Percentiles rank a stretch among this genome's conserved stretches.
phyloP scores from a whole-genome alignment of 2,113 vertebrate species.

The Odobenus rosmarus region DNA sequence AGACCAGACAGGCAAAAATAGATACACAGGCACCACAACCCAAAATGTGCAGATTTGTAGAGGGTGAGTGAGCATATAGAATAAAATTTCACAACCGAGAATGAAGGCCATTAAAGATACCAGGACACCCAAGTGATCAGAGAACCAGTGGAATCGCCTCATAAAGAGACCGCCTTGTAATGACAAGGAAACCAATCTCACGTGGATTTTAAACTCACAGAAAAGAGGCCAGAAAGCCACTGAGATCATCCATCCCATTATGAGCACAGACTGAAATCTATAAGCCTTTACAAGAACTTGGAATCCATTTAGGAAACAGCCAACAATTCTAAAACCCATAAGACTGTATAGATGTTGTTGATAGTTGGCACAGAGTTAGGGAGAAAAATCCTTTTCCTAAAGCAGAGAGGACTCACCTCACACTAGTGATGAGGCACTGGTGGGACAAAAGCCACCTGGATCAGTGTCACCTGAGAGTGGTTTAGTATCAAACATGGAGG shows the following conservation, averaged over 20 bases:
- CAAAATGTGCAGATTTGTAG: conserved; percentile 29
- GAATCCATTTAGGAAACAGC: conserved; percentile 51
- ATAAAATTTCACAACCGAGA: conserved; percentile 66
- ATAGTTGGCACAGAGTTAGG: conserved; percentile 44
- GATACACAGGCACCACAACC: conserved; percentile 62
- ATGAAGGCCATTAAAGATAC: conserved; percentile 54
- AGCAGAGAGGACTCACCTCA: conserved; percentile 67
- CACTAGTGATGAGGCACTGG: conserved; percentile 29
- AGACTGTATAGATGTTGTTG: background rate
- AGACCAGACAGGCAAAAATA: conserved; percentile 65
- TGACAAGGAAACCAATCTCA: conserved; percentile 57
- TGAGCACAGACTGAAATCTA: conserved; percentile 39
- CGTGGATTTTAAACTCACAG: conserved; percentile 47
- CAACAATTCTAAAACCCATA: conserved; percentile 44
- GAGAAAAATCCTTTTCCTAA: conserved; percentile 54
- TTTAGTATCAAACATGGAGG: conserved; percentile 53
- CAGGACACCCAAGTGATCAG: conserved; percentile 58
- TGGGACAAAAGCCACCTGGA: conserved; percentile 54
- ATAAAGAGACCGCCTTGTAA: conserved; percentile 35
- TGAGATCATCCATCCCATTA: background rate
- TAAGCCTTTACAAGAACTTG: conserved; percentile 48
- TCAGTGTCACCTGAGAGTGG: conserved; percentile 56
- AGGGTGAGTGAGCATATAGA: conserved; percentile 40
- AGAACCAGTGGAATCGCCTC: conserved; percentile 55
- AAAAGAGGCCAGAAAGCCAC: conserved; percentile 54